Base-by-base conservation (phyloP, 2,888 invertebrate species). In the Norana najaformis region DNA sequence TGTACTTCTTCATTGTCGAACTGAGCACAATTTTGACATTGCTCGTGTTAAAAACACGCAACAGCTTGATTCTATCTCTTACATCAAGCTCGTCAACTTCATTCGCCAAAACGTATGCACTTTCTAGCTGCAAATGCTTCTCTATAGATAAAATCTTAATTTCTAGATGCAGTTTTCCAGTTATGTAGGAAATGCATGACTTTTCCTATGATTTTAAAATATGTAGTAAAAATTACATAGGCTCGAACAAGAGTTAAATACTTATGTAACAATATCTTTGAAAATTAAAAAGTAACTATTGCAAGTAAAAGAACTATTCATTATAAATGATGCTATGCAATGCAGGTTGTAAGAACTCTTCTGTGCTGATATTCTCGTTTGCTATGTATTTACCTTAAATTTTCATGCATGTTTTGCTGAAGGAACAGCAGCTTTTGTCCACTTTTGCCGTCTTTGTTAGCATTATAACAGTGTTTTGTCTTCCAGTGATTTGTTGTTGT, bases 51-150 rank as follows among this genome's bases (percentile, higher is more conserved):
- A 92, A 88, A 85, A 89, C 20, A 91, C 39, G 41, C 93, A 92
- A 92, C 89, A 92, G 13, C 90, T 94, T 34, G 94, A 94, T 90
- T 93, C 93, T 90, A 93, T 93, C 90, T 92, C 92, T n/a, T 94
- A 93, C 91, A 94, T 94, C 69, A 94, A 94, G 90, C 91, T 94
- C 92, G 92, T 94, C 90, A 94, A 94, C 92, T 94, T 92, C 90
- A 93, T 94, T 35, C 91, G 94, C 85, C 91, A 90, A 90, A 91
- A 93, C 93, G 94, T 94, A 91, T 91, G 91, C 83, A 35, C 14
- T 13, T 8, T 36, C 20, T 83, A 4, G 69, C n/a, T 69, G 13
- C n/a, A n/a, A 69, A n/a, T 8, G 13, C n/a, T 69, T 69, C 69
- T 69, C 11, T 8, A 69, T 69, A 16, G 13, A 8, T 69, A 6